Conservation (phyloP, 2,888 invertebrate genomes). For the Tetrapedia diversipes region DNA sequence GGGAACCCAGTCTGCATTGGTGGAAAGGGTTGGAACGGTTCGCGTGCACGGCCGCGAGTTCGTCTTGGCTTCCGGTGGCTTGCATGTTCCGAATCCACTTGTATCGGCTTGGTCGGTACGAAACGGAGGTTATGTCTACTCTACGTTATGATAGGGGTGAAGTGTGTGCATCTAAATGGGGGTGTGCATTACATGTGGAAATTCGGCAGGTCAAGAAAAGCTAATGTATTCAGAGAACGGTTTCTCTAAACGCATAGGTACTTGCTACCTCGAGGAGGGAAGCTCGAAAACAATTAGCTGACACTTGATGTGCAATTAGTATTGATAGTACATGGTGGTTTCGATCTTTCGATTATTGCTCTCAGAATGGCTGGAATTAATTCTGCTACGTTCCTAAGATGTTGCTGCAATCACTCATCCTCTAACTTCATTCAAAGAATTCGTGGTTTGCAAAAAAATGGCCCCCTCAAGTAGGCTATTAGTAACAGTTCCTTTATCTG, state of each 20-base stretch:
- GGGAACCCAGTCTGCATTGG: conserved; percentile 57
- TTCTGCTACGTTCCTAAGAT: no score
- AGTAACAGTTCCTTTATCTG: no score
- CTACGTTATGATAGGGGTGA: conserved; percentile 20
- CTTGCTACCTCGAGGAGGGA: conserved; percentile 51
- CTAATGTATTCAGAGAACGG: no score
- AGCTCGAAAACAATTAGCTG: conserved; percentile 35
- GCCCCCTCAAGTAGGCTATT: no score
- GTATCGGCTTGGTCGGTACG: conserved; percentile 69
- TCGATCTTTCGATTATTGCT: conserved; percentile 34
- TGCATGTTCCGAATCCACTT: conserved; percentile 78
- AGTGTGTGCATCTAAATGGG: conserved; percentile 41
- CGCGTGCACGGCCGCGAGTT: conserved; percentile 73
- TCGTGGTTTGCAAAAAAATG: no score
- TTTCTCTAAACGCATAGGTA: conserved; percentile 62
- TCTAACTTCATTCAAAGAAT: no score
- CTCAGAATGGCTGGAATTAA: no score
- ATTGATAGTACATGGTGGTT: conserved; percentile 38
- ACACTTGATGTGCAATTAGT: conserved; percentile 1
- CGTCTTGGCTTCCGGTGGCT: conserved; percentile 77
- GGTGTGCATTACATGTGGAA: conserved; percentile 17
- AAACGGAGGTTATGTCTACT: conserved; percentile 29
- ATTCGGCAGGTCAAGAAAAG: no score
- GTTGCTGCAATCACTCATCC: no score
- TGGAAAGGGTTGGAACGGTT: conserved; percentile 48